Evolutionary conservation across 2,888 invertebrate genomes (phyloP).

Genomic region (Lepidonotus clava): DNA sequence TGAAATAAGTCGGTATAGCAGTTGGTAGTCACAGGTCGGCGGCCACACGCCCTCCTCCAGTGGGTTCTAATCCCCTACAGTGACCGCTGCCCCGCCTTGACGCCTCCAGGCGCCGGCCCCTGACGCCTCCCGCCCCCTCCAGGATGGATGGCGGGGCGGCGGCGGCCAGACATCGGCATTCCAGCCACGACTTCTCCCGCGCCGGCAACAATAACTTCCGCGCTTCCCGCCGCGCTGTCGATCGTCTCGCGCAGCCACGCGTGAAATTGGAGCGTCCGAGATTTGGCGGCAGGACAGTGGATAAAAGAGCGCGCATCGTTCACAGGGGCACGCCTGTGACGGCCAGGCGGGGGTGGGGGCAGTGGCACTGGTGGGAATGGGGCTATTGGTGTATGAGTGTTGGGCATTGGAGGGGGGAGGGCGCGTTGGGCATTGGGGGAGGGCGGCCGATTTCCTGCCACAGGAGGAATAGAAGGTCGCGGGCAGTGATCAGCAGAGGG

Average conservation of each 20-base stretch:
- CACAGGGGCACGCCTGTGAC: slow-evolving; percentile 2
- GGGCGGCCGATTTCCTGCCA: not conserved
- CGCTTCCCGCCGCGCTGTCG: not conserved
- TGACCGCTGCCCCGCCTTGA: not conserved
- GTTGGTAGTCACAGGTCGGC: too few relatives aligned
- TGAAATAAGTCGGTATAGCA: too few relatives aligned
- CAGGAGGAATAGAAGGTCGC: not conserved
- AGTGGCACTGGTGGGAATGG: not conserved
- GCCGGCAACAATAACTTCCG: slow-evolving; percentile 39
- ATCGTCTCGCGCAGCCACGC: slow-evolving; percentile 46
- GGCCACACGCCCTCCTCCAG: too few relatives aligned
- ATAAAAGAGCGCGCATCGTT: slow-evolving; percentile 7
- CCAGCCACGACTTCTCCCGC: slow-evolving; percentile 45
- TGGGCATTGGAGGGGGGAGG: not conserved
- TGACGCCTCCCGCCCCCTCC: not conserved
- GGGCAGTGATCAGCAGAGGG: not conserved
- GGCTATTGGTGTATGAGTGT: not conserved
- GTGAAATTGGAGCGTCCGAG: slow-evolving; percentile 49
- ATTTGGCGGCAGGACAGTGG: slow-evolving; percentile 17
- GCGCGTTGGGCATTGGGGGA: not conserved
- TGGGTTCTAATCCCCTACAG: not conserved
- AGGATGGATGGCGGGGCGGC: slow-evolving; percentile 19
- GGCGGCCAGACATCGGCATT: slow-evolving; percentile 41
- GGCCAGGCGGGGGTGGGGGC: not conserved
- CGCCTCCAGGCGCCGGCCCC: not conserved